These are phyloP conservation scores for Cryptomyrus ogoouensis DNA, from an alignment of 2,113 vertebrate species.

Conservation along the genomic window DNA sequence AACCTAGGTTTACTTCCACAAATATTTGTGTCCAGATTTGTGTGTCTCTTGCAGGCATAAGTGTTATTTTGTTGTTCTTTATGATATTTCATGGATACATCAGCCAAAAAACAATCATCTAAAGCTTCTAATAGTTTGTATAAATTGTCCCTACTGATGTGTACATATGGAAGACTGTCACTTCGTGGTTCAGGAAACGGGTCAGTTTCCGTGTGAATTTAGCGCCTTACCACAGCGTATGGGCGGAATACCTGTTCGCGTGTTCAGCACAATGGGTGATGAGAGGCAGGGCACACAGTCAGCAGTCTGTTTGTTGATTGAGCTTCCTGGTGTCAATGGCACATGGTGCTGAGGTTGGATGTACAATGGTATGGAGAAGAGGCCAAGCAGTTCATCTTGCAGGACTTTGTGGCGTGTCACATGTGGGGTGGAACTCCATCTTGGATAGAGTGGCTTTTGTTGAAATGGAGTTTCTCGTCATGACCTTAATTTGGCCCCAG, in stretches of 20 bases:
- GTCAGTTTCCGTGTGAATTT: neutral
- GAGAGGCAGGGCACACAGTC: neutral
- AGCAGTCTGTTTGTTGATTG: neutral
- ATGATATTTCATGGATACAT: neutral
- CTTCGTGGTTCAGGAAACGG: neutral
- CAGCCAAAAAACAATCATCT: neutral
- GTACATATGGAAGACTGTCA: neutral
- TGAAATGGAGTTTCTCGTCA: neutral
- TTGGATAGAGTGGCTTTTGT: neutral
- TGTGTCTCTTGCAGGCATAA: neutral
- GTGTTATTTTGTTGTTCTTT: neutral
- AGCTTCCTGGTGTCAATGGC: neutral
- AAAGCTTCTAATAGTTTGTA: neutral
- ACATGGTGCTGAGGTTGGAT: neutral
- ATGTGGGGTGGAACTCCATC: neutral
- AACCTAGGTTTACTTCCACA: neutral
- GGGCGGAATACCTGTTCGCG: no score
- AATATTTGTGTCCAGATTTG: neutral
- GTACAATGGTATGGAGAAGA: neutral
- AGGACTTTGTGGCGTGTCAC: neutral
- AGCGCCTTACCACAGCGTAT: neutral
- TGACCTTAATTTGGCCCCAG: conserved; percentile 3
- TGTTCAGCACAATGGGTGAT: neutral
- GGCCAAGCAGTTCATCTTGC: neutral
- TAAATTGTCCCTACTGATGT: neutral